These are phyloP conservation scores for Leptinotarsa tumamoca DNA, from an alignment of 2,888 invertebrate genomes.

Conservation along the genomic window DNA sequence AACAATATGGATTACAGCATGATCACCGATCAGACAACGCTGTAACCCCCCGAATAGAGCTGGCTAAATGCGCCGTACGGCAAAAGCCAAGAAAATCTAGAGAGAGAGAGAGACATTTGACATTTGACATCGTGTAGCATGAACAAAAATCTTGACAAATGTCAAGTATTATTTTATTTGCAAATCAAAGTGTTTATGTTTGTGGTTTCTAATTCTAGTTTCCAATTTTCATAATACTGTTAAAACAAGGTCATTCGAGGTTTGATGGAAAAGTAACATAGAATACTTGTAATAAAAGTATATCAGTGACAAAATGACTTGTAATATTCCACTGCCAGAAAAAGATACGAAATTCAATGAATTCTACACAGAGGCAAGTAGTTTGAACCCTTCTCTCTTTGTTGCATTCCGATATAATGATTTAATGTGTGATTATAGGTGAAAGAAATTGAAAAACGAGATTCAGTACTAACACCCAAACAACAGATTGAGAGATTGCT, in stretches of 20 bases:
- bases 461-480: constrained; percentile 94
- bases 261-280: constrained; percentile 25
- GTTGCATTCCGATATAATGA: constrained; percentile 18
- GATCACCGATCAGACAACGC: too few species aligned
- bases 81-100: too few species aligned
- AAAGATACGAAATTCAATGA: constrained; percentile 82
- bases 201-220: too few species aligned
- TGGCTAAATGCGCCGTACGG: too few species aligned
- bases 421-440: constrained; percentile 73
- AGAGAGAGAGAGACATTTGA: too few species aligned
- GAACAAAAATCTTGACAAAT: too few species aligned
- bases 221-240: neutral
- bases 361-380: constrained; percentile 84
- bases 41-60: too few species aligned
- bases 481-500: constrained; percentile 97
- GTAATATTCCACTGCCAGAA: constrained; percentile 56
- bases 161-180: too few species aligned
- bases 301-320: constrained; percentile 25
- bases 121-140: too few species aligned
- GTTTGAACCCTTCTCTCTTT: neutral
- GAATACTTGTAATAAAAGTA: constrained; percentile 20
- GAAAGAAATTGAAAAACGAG: constrained; percentile 97
- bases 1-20: too few species aligned
- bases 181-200: too few species aligned
- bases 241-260: neutral